These are phyloP conservation scores for Tetrapedia diversipes DNA, from an alignment of 2,888 invertebrate genomes.

Conservation along the genomic window DNA sequence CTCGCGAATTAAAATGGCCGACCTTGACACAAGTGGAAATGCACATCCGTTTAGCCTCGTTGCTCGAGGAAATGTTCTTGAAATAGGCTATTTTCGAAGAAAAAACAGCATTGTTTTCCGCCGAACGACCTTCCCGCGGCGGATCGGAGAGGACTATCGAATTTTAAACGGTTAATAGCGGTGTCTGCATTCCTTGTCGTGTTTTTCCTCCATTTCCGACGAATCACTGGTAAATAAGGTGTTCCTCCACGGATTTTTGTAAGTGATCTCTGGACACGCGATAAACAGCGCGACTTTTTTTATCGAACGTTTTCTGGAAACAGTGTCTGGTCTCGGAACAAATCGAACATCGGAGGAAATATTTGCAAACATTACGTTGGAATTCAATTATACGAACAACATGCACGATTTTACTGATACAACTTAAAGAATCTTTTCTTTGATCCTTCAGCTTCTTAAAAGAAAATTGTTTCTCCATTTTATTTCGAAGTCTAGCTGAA, in stretches of 20 bases:
- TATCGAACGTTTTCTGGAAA: slow-evolving; percentile 6
- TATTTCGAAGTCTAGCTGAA: no score
- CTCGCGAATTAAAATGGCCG: background rate
- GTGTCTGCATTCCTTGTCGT: background rate
- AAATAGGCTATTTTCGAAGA: slow-evolving; percentile 39
- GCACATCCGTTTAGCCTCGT: slow-evolving; percentile 2
- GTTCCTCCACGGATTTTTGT: background rate
- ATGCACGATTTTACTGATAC: background rate
- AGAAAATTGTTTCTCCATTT: no score
- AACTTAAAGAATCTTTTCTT: background rate
- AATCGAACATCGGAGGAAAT: background rate
- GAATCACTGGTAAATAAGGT: slow-evolving; percentile 11
- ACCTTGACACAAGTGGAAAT: slow-evolving; percentile 26
- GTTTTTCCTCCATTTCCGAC: slow-evolving; percentile 14
- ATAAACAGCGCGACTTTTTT: slow-evolving; percentile 8
- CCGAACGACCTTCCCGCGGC: background rate
- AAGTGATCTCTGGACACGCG: background rate
- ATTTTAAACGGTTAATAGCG: background rate
- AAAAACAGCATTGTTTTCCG: slow-evolving; percentile 7
- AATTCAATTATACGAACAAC: background rate
- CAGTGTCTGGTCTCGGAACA: background rate
- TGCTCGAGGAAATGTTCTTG: slow-evolving; percentile 4
- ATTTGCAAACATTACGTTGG: background rate
- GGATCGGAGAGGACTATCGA: background rate
- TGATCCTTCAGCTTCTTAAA: no score